Evolutionary conservation across 2,888 invertebrate species (phyloP).

Genomic region (Phorcus lineatus): DNA sequence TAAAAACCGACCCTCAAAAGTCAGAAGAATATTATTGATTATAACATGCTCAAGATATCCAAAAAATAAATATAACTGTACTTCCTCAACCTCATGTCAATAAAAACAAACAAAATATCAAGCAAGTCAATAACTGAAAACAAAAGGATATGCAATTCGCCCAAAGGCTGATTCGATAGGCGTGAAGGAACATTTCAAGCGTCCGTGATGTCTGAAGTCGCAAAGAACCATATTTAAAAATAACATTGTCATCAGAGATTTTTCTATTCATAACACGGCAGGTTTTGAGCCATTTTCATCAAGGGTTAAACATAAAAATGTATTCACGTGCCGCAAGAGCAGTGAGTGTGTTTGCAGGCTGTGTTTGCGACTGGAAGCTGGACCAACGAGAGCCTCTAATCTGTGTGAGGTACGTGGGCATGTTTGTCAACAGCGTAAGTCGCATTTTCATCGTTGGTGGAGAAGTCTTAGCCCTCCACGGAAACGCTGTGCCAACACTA

Average conservation of each 20-base stretch:
- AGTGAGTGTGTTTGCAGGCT: background rate
- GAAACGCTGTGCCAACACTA: background rate
- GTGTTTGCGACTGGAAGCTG: background rate
- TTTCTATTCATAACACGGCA: slow-evolving; percentile 1
- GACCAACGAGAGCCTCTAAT: background rate
- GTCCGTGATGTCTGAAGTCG: background rate
- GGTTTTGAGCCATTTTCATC: background rate
- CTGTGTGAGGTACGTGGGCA: slow-evolving; percentile 6
- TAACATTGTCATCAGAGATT: background rate
- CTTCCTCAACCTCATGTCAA: background rate
- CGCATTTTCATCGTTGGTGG: slow-evolving; percentile 7
- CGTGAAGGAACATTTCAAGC: background rate
- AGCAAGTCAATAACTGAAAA: background rate
- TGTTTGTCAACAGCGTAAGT: slow-evolving; percentile 9
- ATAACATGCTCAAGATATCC: background rate
- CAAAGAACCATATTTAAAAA: background rate
- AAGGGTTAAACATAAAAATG: background rate
- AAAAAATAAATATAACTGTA: slow-evolving; percentile 6
- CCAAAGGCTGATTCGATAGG: background rate
- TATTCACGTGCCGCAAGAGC: background rate
- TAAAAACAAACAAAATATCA: background rate
- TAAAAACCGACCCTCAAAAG: too few species aligned
- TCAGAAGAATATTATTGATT: background rate
- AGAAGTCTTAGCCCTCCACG: background rate
- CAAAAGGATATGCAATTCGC: background rate